phyloP scores from a whole-genome alignment of 2,888 invertebrate genomes.

The Synanthedon andrenaeformis region DNA sequence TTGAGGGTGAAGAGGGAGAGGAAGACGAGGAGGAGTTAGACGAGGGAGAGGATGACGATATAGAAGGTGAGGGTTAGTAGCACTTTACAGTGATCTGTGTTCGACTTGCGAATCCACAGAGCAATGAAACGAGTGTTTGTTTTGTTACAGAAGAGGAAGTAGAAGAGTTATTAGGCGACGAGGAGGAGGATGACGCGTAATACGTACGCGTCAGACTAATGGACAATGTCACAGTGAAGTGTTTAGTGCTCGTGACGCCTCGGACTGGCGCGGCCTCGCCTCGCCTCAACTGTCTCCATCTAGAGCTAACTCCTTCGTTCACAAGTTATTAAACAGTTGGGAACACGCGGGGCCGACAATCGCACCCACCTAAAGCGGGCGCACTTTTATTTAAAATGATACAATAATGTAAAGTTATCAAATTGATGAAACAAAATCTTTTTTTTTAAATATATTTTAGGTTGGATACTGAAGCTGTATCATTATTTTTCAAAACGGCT shows the following conservation, averaged over 20 bases:
- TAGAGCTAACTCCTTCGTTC: conserved; percentile 3
- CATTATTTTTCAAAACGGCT: conserved; percentile 33
- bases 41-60: conserved; percentile 75
- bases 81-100: background rate
- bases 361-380: conserved; percentile 66
- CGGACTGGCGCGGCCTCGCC: conserved; percentile 57
- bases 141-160: conserved; percentile 65
- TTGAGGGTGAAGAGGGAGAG: conserved; percentile 72
- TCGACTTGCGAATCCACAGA: background rate
- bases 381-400: conserved; percentile 68
- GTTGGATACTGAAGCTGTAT: conserved; percentile 61
- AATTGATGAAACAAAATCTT: conserved; percentile 59
- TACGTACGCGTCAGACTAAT: conserved; percentile 51
- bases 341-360: conserved; percentile 59
- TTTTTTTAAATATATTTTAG: conserved; percentile 45
- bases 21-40: conserved; percentile 74
- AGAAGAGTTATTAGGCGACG: conserved; percentile 62
- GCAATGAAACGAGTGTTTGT: background rate
- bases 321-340: conserved; percentile 32
- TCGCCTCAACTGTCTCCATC: conserved; percentile 53
- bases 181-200: conserved; percentile 70
- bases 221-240: conserved; percentile 72
- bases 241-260: conserved; percentile 65
- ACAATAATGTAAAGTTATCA: conserved; percentile 56
- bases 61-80: conserved; percentile 58